These are phyloP conservation scores for Megalops cyprinoides DNA, from an alignment of 2,797 vertebrate genomes.

Conservation along the genomic window DNA sequence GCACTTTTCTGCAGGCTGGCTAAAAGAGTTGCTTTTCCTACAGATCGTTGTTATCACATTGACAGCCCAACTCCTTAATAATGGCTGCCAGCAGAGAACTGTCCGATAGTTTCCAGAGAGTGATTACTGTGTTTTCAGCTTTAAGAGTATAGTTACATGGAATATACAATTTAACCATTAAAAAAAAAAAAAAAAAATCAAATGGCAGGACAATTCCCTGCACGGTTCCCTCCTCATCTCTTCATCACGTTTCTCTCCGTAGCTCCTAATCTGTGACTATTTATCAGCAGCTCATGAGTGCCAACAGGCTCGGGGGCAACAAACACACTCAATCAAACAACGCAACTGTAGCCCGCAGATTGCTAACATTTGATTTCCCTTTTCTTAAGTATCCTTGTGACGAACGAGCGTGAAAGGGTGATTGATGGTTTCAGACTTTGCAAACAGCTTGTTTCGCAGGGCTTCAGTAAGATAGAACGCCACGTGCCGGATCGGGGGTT, in stretches of 20 bases:
- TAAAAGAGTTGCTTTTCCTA: not conserved
- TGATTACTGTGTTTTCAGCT: constrained; percentile 3
- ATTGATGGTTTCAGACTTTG: constrained; percentile 1
- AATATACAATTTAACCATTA: not conserved
- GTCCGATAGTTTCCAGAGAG: not conserved
- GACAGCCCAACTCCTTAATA: constrained; percentile 22
- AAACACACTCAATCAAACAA: constrained; percentile 18
- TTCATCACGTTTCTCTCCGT: not conserved
- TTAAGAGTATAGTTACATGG: not conserved
- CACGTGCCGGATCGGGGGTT: not conserved
- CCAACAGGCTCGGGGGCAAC: not conserved
- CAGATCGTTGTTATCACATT: constrained; percentile 17
- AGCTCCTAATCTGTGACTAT: constrained; percentile 5
- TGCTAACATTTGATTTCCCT: constrained; percentile 12
- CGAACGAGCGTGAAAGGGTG: constrained; percentile 10
- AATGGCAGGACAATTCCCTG: not conserved
- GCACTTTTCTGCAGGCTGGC: constrained; percentile 1
- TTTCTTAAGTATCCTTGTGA: not conserved
- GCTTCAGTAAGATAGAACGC: not conserved
- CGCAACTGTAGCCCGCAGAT: not conserved
- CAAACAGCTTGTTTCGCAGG: constrained; percentile 6
- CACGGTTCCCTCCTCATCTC: not conserved
- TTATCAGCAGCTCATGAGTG: constrained; percentile 2
- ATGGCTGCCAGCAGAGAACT: not conserved
- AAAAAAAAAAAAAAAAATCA: not conserved